Conservation (phyloP, 2,888 invertebrate genomes). For the Caenorhabditis angaria region DNA sequence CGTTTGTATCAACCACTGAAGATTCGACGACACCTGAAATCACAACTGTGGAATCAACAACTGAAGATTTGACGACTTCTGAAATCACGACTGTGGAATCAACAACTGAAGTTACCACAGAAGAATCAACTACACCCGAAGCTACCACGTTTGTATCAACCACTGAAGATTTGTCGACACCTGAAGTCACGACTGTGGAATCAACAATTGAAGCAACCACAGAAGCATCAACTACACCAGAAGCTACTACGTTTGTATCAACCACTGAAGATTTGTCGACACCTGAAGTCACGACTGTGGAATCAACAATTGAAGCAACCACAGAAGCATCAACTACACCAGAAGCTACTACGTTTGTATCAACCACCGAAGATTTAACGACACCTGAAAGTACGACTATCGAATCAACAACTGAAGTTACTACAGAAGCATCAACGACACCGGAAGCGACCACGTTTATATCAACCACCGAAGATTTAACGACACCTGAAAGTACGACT, state of each 20-base stretch:
- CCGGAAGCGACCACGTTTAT: slow-evolving; percentile 13
- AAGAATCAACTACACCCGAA: neutral
- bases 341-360: slow-evolving; percentile 24
- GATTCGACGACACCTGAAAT: slow-evolving; percentile 1
- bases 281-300: neutral
- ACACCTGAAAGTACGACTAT: slow-evolving; percentile 16
- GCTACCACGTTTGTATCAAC: slow-evolving; percentile 4
- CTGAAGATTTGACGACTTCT: neutral
- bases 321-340: slow-evolving; percentile 17
- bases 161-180: neutral
- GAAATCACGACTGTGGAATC: slow-evolving; percentile 2
- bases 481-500: neutral
- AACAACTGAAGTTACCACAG: neutral
- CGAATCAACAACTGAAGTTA: slow-evolving; percentile 16
- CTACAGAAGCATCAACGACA: slow-evolving; percentile 4
- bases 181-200: neutral
- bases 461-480: slow-evolving; percentile 3
- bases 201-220: slow-evolving; percentile 14
- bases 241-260: too few relatives aligned
- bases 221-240: slow-evolving; percentile 15
- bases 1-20: neutral
- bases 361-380: slow-evolving; percentile 21
- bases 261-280: slow-evolving; percentile 13
- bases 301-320: slow-evolving; percentile 14
- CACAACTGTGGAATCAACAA: neutral